Percentiles rank a stretch among this genome's conserved stretches.
These are phyloP conservation scores for Mus caroli DNA, from an alignment of 2,797 vertebrate species.

Conservation along the genomic window DNA sequence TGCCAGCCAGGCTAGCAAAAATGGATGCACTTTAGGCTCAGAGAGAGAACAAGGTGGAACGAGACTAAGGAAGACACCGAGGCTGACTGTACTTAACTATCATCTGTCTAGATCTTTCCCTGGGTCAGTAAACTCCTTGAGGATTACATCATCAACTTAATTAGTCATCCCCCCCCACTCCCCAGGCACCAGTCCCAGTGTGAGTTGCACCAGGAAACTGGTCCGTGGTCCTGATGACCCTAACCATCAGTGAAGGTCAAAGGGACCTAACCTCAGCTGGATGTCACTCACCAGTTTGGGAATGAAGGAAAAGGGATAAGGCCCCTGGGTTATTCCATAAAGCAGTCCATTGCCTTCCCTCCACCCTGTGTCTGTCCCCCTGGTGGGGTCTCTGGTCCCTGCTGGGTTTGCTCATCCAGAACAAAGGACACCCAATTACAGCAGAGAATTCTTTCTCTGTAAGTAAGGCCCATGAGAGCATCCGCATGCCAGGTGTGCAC, in stretches of 20 bases:
- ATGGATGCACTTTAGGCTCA: neutral
- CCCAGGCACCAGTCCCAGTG: neutral
- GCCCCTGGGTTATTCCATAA: neutral
- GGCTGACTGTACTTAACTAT: neutral
- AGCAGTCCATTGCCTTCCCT: neutral
- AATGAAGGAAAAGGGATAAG: accelerated
- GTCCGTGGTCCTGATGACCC: neutral
- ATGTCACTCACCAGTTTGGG: neutral
- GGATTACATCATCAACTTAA: neutral
- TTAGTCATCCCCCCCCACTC: neutral
- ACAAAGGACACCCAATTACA: neutral
- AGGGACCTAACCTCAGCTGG: neutral
- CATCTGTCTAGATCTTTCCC: neutral
- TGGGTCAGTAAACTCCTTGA: neutral
- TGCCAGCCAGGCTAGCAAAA: neutral
- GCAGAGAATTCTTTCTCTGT: neutral
- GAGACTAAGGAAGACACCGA: neutral
- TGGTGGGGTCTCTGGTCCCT: neutral
- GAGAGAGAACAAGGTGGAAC: neutral
- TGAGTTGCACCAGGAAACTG: neutral
- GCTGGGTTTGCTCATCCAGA: neutral
- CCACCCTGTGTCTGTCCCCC: neutral
- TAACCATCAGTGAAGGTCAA: neutral
- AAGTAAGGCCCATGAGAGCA: neutral
- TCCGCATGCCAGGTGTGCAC: neutral